Evolutionary conservation across 2,888 invertebrate species (phyloP).

Genomic region (Plebejus melissa): DNA sequence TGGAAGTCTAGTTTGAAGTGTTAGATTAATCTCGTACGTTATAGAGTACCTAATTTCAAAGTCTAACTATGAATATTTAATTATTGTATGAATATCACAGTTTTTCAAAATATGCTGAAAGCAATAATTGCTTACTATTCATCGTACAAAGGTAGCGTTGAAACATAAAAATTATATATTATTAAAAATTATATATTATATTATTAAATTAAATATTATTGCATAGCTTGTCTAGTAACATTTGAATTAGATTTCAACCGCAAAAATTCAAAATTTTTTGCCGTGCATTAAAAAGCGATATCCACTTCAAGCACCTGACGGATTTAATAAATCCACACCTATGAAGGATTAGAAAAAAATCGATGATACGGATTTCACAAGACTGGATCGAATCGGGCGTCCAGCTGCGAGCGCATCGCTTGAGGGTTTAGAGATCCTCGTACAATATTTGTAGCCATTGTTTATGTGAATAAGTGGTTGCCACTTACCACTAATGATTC

Average conservation of each 20-base stretch:
- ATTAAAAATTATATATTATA: no score
- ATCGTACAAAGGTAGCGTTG: no score
- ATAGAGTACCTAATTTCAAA: no score
- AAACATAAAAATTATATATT: no score
- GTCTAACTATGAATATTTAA: no score
- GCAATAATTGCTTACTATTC: no score
- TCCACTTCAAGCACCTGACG: constrained; percentile 46
- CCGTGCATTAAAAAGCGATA: constrained; percentile 17
- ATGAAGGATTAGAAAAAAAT: constrained; percentile 53
- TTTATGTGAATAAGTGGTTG: background rate
- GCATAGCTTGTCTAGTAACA: background rate
- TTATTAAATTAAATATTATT: no score
- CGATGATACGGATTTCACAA: constrained; percentile 53
- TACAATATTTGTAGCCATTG: background rate
- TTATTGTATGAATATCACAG: no score
- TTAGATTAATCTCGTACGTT: no score
- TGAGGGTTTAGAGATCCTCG: constrained; percentile 12
- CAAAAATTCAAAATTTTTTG: constrained; percentile 11
- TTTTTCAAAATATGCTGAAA: no score
- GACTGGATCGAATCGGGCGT: constrained; percentile 53
- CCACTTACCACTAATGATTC: no score
- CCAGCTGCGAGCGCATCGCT: constrained; percentile 50
- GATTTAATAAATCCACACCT: constrained; percentile 47
- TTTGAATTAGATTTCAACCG: background rate
- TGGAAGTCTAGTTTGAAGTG: background rate